A percentile compares a stretch with the other conserved stretches of the same genome.
These are phyloP conservation scores for Ectemnius cavifrons DNA, from an alignment of 2,888 invertebrate genomes.

Conservation along the genomic window DNA sequence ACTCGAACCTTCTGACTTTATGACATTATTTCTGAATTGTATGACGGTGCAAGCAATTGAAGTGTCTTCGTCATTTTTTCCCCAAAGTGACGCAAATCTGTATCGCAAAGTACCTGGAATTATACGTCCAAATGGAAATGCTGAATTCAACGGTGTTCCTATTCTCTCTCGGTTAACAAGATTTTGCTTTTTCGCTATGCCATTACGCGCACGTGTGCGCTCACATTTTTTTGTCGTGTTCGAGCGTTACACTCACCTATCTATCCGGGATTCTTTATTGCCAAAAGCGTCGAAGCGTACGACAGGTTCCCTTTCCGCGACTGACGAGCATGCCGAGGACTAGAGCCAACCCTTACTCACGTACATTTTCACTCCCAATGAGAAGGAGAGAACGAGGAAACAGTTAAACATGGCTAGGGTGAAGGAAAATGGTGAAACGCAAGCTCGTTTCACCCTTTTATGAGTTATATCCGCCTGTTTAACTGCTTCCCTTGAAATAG, in stretches of 20 bases:
- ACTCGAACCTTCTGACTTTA: too few relatives aligned
- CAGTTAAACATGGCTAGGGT: slow-evolving; percentile 15
- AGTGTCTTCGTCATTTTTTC: too few relatives aligned
- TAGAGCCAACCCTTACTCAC: background rate
- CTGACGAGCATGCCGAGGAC: slow-evolving; percentile 12
- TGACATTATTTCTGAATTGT: too few relatives aligned
- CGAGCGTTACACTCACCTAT: background rate
- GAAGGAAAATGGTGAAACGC: slow-evolving; percentile 9
- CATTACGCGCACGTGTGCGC: background rate
- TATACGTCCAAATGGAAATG: slow-evolving; percentile 5
- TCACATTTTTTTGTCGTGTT: background rate
- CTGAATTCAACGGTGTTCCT: background rate
- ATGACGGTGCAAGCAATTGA: too few relatives aligned
- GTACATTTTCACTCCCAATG: slow-evolving; percentile 15
- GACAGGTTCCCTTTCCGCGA: slow-evolving; percentile 9
- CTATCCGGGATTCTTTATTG: slow-evolving; percentile 7
- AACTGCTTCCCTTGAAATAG: slow-evolving; percentile 23
- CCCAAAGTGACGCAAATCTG: background rate
- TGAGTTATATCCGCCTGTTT: background rate
- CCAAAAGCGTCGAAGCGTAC: slow-evolving; percentile 2
- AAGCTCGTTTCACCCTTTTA: slow-evolving; percentile 3
- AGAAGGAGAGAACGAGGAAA: slow-evolving; percentile 26
- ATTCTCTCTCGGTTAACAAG: background rate
- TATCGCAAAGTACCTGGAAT: background rate
- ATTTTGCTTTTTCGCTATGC: background rate